Percentiles rank a stretch among this genome's conserved stretches.
Conservation (phyloP, 2,888 invertebrate species). For the Caradrina clavipalpis region DNA sequence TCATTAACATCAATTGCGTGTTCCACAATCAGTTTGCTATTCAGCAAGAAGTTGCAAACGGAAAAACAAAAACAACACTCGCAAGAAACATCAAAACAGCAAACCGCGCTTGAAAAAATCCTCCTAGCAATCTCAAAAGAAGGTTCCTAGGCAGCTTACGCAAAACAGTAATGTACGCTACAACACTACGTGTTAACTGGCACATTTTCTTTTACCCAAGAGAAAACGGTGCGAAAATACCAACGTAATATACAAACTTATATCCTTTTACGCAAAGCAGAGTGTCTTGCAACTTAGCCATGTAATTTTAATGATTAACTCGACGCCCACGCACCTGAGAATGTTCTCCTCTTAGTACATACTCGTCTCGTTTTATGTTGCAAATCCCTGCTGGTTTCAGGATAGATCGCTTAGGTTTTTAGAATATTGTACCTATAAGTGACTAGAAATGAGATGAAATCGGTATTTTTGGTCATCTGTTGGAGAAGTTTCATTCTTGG, state of each 20-base stretch:
- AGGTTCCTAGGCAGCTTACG: constrained; percentile 14
- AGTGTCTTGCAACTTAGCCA: constrained; percentile 39
- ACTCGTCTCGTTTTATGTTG: constrained; percentile 26
- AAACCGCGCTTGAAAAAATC: constrained; percentile 5
- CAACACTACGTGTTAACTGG: constrained; percentile 15
- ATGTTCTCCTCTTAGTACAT: constrained; percentile 5
- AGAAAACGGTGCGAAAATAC: constrained; percentile 31
- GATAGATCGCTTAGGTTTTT: constrained; percentile 10
- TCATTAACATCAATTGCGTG: too few species aligned
- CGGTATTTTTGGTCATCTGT: background rate
- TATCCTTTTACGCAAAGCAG: constrained; percentile 40
- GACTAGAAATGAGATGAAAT: background rate
- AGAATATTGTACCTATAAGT: background rate
- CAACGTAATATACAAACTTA: constrained; percentile 19
- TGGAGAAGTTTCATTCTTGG: too few species aligned
- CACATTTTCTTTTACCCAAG: constrained; percentile 24
- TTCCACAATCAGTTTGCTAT: too few species aligned
- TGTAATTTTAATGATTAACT: constrained; percentile 61
- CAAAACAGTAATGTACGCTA: constrained; percentile 31
- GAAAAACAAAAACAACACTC: constrained; percentile 7
- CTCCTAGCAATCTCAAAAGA: constrained; percentile 19
- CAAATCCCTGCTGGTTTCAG: constrained; percentile 35
- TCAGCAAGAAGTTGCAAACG: background rate
- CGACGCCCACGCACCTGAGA: constrained; percentile 45
- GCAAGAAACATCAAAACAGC: constrained; percentile 9